Evolutionary conservation across 2,797 vertebrate species (phyloP), one percentile per base, ranked within the genome.

Genomic region (Heliangelus exortis): DNA sequence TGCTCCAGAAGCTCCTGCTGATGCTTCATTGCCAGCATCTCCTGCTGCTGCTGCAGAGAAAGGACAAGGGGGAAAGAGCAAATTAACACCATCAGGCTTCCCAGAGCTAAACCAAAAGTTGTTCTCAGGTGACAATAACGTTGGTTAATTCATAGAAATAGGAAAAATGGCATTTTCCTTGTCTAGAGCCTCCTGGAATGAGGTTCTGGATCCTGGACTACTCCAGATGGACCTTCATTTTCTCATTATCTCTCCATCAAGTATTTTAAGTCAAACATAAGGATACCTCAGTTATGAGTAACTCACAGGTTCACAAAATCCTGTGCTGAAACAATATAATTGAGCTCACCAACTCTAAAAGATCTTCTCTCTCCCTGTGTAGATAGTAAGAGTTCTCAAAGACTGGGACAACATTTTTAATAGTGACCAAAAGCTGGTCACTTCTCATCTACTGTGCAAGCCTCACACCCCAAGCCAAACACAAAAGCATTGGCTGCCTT

Each of bases 1-100:
- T 99, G 99, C 94, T 99, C 99, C 97, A 99, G 58, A 47, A 99
- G 97, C 97, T 99, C 99, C 97, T 99, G 99, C 97, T 99, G 99
- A 95, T 99, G 99, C 92, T 99, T 99, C 98, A 99, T 97, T 21
- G 99, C 99, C 97, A 99, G 96, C 87, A 99, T 97, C 87, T 99
- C 99, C 97, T 99, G 99, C 95, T 99, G 99, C 88, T 99, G 99
- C 99, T 99, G 98, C 5, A 31, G 89, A 87, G 15, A 50, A 26
- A 36, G 43, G 89, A 79, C 1, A 4, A 74, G 17, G 65, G 47
- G 19, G 31, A 34, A 68, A 22, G 10, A 50, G 53, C 45, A 85
- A 69, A 80, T 91, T 12, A 83, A 77, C 48, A 61, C 25, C 4
- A 23, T 4, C 25, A 5, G 45, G 41, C 17, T 51, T 33, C 31